Conservation (phyloP, 1,140 invertebrate species). For the Cotesia chilonis region DNA sequence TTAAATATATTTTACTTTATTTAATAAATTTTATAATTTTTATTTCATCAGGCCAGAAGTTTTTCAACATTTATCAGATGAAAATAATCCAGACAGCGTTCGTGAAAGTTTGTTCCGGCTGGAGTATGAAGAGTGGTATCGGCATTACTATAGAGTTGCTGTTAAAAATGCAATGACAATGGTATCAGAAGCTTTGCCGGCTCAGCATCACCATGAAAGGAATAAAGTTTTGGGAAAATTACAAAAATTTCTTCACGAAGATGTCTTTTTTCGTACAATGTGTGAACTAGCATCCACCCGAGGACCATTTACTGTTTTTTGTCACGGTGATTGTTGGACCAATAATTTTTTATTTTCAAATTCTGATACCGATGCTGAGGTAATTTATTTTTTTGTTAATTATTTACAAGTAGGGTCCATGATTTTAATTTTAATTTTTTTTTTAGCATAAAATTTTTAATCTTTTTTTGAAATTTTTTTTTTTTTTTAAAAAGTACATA, state of each 20-base stretch:
- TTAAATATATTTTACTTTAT: background rate
- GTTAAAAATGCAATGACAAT: slow-evolving; percentile 73
- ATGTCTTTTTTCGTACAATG: slow-evolving; percentile 75
- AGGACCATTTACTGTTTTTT: slow-evolving; percentile 73
- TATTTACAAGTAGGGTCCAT: background rate
- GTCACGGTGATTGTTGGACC: slow-evolving; percentile 81
- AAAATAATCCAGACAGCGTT: slow-evolving; percentile 63
- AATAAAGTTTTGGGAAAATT: slow-evolving; percentile 71
- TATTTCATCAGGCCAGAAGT: slow-evolving; percentile 64
- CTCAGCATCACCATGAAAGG: slow-evolving; percentile 55
- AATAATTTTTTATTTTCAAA: slow-evolving; percentile 77
- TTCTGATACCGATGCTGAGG: slow-evolving; percentile 65
- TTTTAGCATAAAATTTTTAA: too few species aligned
- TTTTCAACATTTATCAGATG: slow-evolving; percentile 69
- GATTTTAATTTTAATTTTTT: slow-evolving; percentile 7
- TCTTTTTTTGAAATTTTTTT: too few species aligned
- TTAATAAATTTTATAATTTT: background rate
- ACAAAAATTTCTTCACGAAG: slow-evolving; percentile 69
- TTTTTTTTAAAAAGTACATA: too few species aligned
- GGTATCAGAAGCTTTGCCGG: slow-evolving; percentile 70
- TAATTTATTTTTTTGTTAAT: slow-evolving; percentile 44
- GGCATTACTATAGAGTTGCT: slow-evolving; percentile 73
- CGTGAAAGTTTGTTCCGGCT: slow-evolving; percentile 71
- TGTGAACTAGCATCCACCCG: slow-evolving; percentile 70
- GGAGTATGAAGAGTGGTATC: slow-evolving; percentile 75